Conservation (phyloP, 2,113 vertebrate genomes). For the Planiliza haematocheilus region DNA sequence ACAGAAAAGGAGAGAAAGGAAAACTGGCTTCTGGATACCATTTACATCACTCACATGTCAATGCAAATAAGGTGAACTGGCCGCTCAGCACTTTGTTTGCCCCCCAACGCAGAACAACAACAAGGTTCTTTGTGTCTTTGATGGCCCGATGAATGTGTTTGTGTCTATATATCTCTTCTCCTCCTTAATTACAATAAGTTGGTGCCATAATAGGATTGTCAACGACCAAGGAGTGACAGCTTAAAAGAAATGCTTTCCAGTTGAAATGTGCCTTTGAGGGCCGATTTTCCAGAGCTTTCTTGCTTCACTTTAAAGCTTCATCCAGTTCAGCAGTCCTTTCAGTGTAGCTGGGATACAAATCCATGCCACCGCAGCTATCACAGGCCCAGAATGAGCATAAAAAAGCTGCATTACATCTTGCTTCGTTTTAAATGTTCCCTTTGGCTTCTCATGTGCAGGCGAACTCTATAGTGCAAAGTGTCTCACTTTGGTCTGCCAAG, state of each 20-base stretch:
- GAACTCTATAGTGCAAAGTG: constrained; percentile 64
- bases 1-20: constrained; percentile 40
- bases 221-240: constrained; percentile 82
- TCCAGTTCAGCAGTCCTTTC: constrained; percentile 85
- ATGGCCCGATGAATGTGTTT: constrained; percentile 71
- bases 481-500: constrained; percentile 79
- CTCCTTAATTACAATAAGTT: constrained; percentile 86
- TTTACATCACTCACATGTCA: constrained; percentile 78
- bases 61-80: constrained; percentile 73
- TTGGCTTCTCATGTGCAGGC: constrained; percentile 73
- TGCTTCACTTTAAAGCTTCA: constrained; percentile 86
- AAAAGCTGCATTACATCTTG: constrained; percentile 84
- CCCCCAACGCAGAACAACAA: constrained; percentile 62
- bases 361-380: constrained; percentile 83
- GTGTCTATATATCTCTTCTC: constrained; percentile 77
- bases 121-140: constrained; percentile 68
- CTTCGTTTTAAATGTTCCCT: constrained; percentile 77
- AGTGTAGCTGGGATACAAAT: constrained; percentile 87
- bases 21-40: constrained; percentile 68
- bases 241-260: constrained; percentile 86
- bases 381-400: constrained; percentile 82
- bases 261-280: constrained; percentile 86
- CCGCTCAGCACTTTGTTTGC: constrained; percentile 54
- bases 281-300: constrained; percentile 87
- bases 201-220: constrained; percentile 86